Conservation (phyloP, 2,113 vertebrate genomes). For the Rhineura floridana region DNA sequence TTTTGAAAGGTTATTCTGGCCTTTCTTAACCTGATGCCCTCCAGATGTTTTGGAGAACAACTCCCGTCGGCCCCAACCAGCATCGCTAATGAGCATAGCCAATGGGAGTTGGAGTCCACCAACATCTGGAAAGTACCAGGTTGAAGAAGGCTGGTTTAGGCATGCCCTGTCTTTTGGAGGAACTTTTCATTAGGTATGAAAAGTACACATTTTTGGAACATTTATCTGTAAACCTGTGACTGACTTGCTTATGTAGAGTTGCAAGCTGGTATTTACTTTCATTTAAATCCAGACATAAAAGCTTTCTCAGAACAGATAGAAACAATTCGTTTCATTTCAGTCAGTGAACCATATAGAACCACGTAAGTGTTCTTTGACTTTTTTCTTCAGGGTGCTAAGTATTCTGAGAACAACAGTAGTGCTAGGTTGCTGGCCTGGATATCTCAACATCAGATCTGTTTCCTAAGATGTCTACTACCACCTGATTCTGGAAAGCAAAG, state of each 20-base stretch:
- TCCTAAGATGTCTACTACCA: not conserved
- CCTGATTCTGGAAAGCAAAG: constrained; percentile 8
- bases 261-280: not conserved
- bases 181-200: not conserved
- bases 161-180: not conserved
- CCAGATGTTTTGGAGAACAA: not conserved
- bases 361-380: not conserved
- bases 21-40: not conserved
- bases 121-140: not conserved
- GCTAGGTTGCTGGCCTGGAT: not conserved
- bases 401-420: not conserved
- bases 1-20: not conserved
- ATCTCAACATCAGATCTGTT: not conserved
- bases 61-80: too few species aligned
- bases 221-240: not conserved
- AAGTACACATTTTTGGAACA: not conserved
- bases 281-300: not conserved
- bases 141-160: not conserved
- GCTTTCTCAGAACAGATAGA: not conserved
- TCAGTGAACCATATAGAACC: not conserved
- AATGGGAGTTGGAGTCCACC: too few species aligned
- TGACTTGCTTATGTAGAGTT: not conserved
- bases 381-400: not conserved
- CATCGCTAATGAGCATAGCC: not conserved
- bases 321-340: not conserved